Conservation (phyloP, 2,888 invertebrate genomes). For the Sarcophaga variegata region DNA sequence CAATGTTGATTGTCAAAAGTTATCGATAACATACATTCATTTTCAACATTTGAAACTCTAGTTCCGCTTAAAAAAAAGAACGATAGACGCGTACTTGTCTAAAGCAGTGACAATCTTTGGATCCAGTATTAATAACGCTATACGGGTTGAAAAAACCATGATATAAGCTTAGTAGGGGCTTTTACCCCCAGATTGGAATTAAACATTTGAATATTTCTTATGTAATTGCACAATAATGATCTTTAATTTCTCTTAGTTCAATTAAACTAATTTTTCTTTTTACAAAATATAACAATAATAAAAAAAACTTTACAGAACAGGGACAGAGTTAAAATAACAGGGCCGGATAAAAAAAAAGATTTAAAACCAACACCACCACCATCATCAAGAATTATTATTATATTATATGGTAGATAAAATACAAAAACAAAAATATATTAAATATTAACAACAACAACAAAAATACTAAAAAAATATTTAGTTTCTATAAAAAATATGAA, state of each 20-base stretch:
- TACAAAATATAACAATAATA: not conserved
- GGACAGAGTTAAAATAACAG: slow-evolving; percentile 55
- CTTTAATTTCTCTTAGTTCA: not conserved
- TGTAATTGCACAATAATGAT: not conserved
- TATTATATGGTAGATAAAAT: not conserved
- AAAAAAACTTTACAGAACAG: slow-evolving; percentile 27
- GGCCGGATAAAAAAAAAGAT: slow-evolving; percentile 44
- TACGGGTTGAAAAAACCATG: too few species aligned
- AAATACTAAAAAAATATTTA: slow-evolving; percentile 23
- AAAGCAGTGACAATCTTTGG: too few species aligned
- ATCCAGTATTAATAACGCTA: too few species aligned
- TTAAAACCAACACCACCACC: slow-evolving; percentile 61
- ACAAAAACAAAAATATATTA: not conserved
- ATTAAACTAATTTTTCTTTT: not conserved
- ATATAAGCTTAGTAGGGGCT: too few species aligned
- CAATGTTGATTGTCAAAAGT: too few species aligned
- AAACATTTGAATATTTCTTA: too few species aligned
- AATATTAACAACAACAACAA: slow-evolving; percentile 28
- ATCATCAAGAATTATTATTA: slow-evolving; percentile 43
- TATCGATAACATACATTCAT: too few species aligned
- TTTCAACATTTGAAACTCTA: too few species aligned
- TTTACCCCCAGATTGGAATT: too few species aligned
- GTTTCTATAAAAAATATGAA: slow-evolving; percentile 52
- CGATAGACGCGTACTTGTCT: too few species aligned
- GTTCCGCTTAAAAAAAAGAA: too few species aligned